These are phyloP conservation scores for Cataglyphis rosenhaueri DNA, from an alignment of 2,888 invertebrate genomes.

Conservation along the genomic window DNA sequence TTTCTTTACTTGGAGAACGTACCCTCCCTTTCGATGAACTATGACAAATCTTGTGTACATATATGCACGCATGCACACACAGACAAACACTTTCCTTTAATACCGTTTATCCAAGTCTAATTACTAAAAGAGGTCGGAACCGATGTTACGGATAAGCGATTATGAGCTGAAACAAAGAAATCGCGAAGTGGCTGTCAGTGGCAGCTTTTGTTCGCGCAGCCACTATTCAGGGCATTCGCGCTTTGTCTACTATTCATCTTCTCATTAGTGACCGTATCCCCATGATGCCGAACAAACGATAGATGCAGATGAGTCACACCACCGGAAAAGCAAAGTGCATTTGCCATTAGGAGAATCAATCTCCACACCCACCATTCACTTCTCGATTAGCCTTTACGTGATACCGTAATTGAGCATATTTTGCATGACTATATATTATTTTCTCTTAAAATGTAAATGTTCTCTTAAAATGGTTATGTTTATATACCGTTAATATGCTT, in stretches of 20 bases:
- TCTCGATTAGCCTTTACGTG: background rate
- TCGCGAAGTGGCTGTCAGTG: constrained; percentile 60
- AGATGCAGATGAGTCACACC: constrained; percentile 21
- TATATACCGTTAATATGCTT: too few species aligned
- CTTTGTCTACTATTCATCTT: constrained; percentile 63
- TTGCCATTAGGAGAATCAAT: constrained; percentile 27
- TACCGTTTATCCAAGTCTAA: constrained; percentile 62
- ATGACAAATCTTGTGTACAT: background rate
- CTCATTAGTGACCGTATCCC: constrained; percentile 60
- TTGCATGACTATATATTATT: background rate
- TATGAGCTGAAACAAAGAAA: constrained; percentile 63
- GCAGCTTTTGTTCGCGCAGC: constrained; percentile 60
- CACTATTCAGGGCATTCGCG: constrained; percentile 65
- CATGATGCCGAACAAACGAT: constrained; percentile 64
- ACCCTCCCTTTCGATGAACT: background rate
- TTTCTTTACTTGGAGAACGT: background rate
- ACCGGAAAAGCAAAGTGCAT: constrained; percentile 49
- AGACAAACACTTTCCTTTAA: background rate
- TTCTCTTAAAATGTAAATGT: background rate
- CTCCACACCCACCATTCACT: background rate
- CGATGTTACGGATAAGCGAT: constrained; percentile 67
- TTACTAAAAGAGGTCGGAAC: constrained; percentile 66
- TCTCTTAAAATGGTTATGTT: too few species aligned
- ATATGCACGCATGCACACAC: too few species aligned
- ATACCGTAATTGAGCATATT: constrained; percentile 9